Percentiles rank a stretch among this genome's conserved stretches.
phyloP scores from a whole-genome alignment of 2,113 vertebrate genomes.

The Danionella cerebrum region DNA sequence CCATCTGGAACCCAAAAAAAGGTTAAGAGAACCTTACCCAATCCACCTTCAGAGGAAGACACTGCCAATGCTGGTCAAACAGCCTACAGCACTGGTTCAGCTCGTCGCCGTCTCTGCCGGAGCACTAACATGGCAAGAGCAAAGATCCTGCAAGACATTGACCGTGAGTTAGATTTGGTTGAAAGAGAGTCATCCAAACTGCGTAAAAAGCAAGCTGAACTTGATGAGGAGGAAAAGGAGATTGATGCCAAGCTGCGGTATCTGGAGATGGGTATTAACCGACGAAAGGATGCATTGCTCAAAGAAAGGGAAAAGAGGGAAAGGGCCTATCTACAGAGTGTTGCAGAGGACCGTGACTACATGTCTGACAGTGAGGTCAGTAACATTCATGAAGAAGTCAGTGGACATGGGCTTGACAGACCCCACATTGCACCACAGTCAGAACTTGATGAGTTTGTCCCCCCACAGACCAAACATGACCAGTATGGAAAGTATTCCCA shows the following conservation, averaged over 20 bases:
- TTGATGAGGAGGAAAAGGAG: constrained; percentile 98
- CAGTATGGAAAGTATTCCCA: constrained; percentile 85
- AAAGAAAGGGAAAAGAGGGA: constrained; percentile 95
- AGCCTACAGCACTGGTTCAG: constrained; percentile 74
- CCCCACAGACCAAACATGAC: constrained; percentile 87
- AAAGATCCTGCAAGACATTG: constrained; percentile 97
- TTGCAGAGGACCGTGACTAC: constrained; percentile 95
- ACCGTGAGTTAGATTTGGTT: constrained; percentile 89
- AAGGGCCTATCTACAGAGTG: constrained; percentile 91
- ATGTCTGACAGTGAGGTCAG: constrained; percentile 99
- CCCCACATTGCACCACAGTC: constrained; percentile 90
- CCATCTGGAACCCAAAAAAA: constrained; percentile 87
- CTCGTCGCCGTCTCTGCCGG: constrained; percentile 86
- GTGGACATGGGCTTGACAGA: constrained; percentile 77
- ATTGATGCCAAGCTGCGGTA: constrained; percentile 96
- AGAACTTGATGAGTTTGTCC: constrained; percentile 85
- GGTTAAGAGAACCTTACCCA: constrained; percentile 93
- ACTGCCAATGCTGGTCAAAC: constrained; percentile 68
- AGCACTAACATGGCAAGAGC: constrained; percentile 95
- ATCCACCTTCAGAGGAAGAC: constrained; percentile 89
- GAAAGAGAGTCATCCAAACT: constrained; percentile 97
- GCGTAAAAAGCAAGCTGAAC: constrained; percentile 92
- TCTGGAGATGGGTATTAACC: constrained; percentile 96
- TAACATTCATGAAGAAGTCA: constrained; percentile 74
- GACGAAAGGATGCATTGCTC: constrained; percentile 88